Percentiles rank a stretch among this genome's conserved stretches.
Evolutionary conservation across 1,140 invertebrate species (phyloP).

Genomic region (Adelges cooleyi): DNA sequence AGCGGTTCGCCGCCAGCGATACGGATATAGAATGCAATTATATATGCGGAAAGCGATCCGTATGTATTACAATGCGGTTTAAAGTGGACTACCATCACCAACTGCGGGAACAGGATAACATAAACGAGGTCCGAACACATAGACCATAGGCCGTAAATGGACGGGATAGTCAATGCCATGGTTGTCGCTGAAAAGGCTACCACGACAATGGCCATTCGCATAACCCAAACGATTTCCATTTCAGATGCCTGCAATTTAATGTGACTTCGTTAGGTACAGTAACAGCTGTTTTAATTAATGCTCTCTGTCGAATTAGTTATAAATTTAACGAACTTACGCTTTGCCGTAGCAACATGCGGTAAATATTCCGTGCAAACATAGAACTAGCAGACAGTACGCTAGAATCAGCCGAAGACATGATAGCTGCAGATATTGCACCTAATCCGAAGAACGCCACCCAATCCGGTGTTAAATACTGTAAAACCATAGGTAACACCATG

Average conservation of each 20-base stretch:
- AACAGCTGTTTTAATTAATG: too few species aligned
- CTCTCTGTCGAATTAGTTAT: too few species aligned
- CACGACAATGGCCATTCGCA: conserved; percentile 85
- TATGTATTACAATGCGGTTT: conserved; percentile 91
- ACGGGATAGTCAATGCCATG: conserved; percentile 92
- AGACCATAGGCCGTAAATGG: conserved; percentile 94
- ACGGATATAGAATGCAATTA: conserved; percentile 76
- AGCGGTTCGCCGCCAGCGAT: conserved; percentile 79
- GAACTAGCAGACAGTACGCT: conserved; percentile 92
- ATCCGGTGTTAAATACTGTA: conserved; percentile 88
- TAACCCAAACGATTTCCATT: conserved; percentile 96
- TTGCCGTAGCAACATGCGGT: conserved; percentile 90
- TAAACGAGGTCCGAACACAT: conserved; percentile 97
- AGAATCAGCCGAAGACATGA: conserved; percentile 97
- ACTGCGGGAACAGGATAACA: conserved; percentile 93
- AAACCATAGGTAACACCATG: conserved; percentile 91
- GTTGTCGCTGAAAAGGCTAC: conserved; percentile 83
- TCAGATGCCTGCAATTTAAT: conserved; percentile 78
- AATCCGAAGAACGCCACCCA: conserved; percentile 93
- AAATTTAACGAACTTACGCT: conserved; percentile 45
- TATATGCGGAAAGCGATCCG: conserved; percentile 81
- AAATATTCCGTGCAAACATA: conserved; percentile 97
- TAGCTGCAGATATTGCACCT: conserved; percentile 94
- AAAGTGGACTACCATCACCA: conserved; percentile 95
- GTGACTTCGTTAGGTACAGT: too few species aligned